Conservation (phyloP, 2,797 vertebrate species). For the Cygnus olor region DNA sequence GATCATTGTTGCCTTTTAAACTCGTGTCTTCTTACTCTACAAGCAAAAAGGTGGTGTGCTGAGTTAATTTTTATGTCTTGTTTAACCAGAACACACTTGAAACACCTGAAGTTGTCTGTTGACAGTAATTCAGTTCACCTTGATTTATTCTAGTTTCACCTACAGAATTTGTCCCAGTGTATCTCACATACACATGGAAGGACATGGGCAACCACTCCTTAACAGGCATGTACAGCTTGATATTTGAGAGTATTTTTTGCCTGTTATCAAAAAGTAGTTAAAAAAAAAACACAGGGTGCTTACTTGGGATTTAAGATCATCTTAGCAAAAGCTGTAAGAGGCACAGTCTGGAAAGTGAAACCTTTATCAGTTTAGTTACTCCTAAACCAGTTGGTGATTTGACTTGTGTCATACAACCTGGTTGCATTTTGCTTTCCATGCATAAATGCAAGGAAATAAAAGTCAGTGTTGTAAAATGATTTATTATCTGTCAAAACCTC, state of each 20-base stretch:
- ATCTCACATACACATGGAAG: neutral
- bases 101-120: neutral
- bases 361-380: constrained; percentile 12
- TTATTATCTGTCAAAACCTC: constrained; percentile 36
- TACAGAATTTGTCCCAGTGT: neutral
- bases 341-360: neutral
- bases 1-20: neutral
- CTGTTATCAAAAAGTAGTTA: neutral
- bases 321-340: neutral
- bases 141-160: neutral
- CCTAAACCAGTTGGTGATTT: neutral
- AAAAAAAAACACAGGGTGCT: neutral
- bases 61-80: neutral
- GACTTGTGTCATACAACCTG: neutral
- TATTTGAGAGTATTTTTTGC: neutral
- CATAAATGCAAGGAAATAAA: constrained; percentile 11
- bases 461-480: constrained; percentile 6
- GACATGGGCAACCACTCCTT: neutral
- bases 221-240: neutral
- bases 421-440: neutral
- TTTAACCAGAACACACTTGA: neutral
- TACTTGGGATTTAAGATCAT: neutral
- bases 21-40: neutral
- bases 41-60: neutral
- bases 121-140: neutral